Percentiles rank a stretch among this genome's conserved stretches.
These are phyloP conservation scores for Maniola jurtina DNA, from an alignment of 1,140 invertebrate genomes.

Conservation along the genomic window DNA sequence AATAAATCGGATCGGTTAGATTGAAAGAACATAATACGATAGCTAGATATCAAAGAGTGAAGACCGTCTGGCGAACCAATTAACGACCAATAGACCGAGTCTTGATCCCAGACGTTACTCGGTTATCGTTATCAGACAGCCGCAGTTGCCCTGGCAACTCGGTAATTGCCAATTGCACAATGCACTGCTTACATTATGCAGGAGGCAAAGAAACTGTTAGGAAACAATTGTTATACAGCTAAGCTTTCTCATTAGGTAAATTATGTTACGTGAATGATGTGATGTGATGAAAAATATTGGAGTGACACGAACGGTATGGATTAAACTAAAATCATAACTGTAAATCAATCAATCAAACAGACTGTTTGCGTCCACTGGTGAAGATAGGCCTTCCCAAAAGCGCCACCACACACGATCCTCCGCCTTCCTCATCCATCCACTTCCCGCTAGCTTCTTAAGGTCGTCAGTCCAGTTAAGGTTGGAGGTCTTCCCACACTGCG, in stretches of 20 bases:
- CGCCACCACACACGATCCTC: too few species aligned
- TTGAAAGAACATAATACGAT: conserved; percentile 21
- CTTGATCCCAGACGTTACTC: conserved; percentile 58
- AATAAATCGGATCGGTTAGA: conserved; percentile 7
- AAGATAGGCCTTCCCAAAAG: too few species aligned
- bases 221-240: conserved; percentile 29
- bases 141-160: conserved; percentile 48
- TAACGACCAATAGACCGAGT: conserved; percentile 53
- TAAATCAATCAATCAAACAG: too few species aligned
- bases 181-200: conserved; percentile 20
- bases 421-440: too few species aligned
- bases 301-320: too few species aligned
- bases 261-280: not conserved
- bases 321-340: too few species aligned
- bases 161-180: conserved; percentile 57
- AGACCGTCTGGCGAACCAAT: conserved; percentile 63
- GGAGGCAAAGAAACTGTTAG: conserved; percentile 24
- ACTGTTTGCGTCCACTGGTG: too few species aligned
- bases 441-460: too few species aligned
- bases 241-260: conserved; percentile 7
- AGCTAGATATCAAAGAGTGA: conserved; percentile 43
- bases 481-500: too few species aligned
- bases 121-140: conserved; percentile 52
- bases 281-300: too few species aligned
- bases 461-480: too few species aligned